These are phyloP conservation scores for Tanytarsus gracilentus DNA, from an alignment of 2,888 invertebrate species.

Conservation along the genomic window DNA sequence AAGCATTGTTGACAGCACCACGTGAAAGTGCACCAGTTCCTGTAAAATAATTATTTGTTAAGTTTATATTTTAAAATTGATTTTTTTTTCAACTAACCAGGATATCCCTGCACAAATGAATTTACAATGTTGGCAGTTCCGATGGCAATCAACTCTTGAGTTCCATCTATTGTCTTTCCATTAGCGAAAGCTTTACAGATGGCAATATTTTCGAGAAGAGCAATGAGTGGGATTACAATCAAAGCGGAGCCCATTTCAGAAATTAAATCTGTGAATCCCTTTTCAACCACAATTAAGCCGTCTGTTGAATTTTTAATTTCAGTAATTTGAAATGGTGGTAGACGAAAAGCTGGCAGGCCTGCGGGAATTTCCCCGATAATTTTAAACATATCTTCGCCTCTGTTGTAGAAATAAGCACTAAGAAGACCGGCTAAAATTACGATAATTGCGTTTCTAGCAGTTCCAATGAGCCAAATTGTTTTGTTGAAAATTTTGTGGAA, in stretches of 20 bases:
- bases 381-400: constrained; percentile 49
- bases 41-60: too few relatives aligned
- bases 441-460: constrained; percentile 74
- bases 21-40: constrained; percentile 74
- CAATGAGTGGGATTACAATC: constrained; percentile 76
- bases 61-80: too few relatives aligned
- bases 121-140: constrained; percentile 73
- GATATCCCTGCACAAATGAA: constrained; percentile 75
- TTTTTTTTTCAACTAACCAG: too few relatives aligned
- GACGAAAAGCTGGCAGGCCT: constrained; percentile 58
- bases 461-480: constrained; percentile 64
- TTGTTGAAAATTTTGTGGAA: constrained; percentile 55
- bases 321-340: constrained; percentile 59
- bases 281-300: constrained; percentile 33
- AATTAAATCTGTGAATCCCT: constrained; percentile 59
- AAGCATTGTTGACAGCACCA: constrained; percentile 81
- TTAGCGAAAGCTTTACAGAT: constrained; percentile 82
- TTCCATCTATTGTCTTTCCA: constrained; percentile 77
- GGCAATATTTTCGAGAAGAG: constrained; percentile 82
- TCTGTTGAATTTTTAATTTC: constrained; percentile 50
- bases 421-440: constrained; percentile 65
- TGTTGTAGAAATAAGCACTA: constrained; percentile 52
- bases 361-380: constrained; percentile 65
- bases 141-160: constrained; percentile 83
- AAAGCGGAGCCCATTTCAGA: constrained; percentile 75